Evolutionary conservation across 2,888 invertebrate species (phyloP), one percentile per base, ranked within the genome.

Genomic region (Onchidella celtica): DNA sequence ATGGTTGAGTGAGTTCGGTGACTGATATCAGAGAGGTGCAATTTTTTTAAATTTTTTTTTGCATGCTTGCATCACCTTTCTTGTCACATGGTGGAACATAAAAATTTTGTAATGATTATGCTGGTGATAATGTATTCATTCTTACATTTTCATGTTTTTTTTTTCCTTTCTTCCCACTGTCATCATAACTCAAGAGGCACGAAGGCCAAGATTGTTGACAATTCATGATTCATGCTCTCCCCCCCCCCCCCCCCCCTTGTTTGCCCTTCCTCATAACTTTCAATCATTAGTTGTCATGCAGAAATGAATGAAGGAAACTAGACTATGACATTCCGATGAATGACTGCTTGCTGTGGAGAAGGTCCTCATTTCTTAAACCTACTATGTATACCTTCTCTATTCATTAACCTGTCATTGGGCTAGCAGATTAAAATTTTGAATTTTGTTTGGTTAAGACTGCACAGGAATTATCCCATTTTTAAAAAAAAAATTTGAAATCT

Each of bases 241-340:
- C 27, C 65, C 3, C 38, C 24, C 24, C 1, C 11, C 38, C 36
- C 24, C 17, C 3, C 29, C 32, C 6, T 47, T 47, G 47, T 47
- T 47, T 47, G 47, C 9, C 17, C 47, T 17, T 17, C 47, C 47
- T 47, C 17, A 11, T 11, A 47, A 47, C 17, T 17, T 24, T 29
- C 2, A n/a, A 2, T 24, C 40, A 73, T 38, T 11, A 34, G 32
- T 59, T 36, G 36, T 29, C 59, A 55, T 38, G 36, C 0, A 59
- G 32, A 29, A 21, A 29, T 21, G n/a, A 21, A 29, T 21, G n/a
- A 24, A 47, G 2, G 32, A 65, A 1, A 47, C 63, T 75, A 63
- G 27, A n/a, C n/a, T 6, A 63, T 40, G 40, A 74, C 74, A 74
- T 74, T 74, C 74, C 74, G 63, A 63, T 40, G 63, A 72, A 38